These are phyloP conservation scores for Ectropis crepuscularia DNA, from an alignment of 2,888 invertebrate genomes.

Conservation along the genomic window DNA sequence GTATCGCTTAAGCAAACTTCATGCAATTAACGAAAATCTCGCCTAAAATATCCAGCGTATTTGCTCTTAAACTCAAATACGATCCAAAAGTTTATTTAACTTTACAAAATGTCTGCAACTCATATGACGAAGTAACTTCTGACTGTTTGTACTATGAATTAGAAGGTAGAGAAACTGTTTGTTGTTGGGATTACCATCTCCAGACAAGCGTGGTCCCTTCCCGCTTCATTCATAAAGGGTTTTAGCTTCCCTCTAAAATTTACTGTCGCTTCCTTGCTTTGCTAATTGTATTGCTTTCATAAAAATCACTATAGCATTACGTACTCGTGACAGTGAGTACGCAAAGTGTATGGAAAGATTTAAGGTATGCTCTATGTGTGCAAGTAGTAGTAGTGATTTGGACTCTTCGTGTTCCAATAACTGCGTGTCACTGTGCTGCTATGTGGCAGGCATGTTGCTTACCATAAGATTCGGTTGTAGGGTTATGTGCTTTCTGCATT, in stretches of 20 bases:
- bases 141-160: conserved; percentile 64
- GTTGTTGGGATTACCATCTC: conserved; percentile 65
- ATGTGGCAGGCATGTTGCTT: no score
- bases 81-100: conserved; percentile 71
- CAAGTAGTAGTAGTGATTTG: no score
- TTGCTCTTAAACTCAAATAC: conserved; percentile 72
- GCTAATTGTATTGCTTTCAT: neutral
- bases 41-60: conserved; percentile 42
- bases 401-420: no score
- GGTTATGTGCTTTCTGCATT: no score
- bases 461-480: no score
- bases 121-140: conserved; percentile 49
- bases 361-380: no score
- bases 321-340: no score
- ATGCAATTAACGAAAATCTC: conserved; percentile 35
- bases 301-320: no score
- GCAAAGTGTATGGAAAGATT: no score
- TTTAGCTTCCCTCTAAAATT: conserved; percentile 26
- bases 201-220: conserved; percentile 34
- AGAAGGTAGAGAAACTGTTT: conserved; percentile 64
- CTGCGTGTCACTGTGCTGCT: no score
- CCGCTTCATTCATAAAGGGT: conserved; percentile 25
- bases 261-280: conserved; percentile 1
- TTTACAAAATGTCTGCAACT: conserved; percentile 61
- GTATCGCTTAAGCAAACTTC: conserved; percentile 31